Conservation (phyloP, 2,113 vertebrate genomes). For the Gambusia holbrooki region DNA sequence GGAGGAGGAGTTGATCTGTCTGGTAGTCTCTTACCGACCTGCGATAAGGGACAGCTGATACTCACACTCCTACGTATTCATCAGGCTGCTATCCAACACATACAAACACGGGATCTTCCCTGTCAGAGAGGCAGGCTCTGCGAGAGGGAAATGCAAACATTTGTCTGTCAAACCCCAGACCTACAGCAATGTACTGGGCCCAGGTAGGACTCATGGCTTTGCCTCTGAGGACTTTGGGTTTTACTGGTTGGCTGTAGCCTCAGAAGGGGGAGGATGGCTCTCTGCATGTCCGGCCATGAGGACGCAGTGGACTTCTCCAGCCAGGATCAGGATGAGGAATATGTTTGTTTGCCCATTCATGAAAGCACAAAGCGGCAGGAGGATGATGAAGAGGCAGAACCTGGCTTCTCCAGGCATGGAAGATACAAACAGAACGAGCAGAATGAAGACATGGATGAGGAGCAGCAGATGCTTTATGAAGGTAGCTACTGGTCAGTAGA, state of each 20-base stretch:
- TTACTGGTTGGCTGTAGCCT: constrained; percentile 20
- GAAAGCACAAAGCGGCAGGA: constrained; percentile 40
- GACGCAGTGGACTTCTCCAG: constrained; percentile 33
- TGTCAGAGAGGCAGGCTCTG: background rate
- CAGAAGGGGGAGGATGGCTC: constrained; percentile 50
- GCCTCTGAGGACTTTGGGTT: constrained; percentile 19
- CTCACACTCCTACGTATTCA: constrained; percentile 33
- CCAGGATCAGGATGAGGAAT: constrained; percentile 48
- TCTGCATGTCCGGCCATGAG: constrained; percentile 29
- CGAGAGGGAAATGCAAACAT: background rate
- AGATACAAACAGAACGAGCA: constrained; percentile 26
- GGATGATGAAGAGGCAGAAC: constrained; percentile 32
- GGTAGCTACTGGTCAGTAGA: constrained; percentile 40
- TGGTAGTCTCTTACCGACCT: constrained; percentile 13
- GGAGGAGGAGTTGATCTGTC: constrained; percentile 58
- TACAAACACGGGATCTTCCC: background rate
- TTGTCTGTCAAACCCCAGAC: constrained; percentile 14
- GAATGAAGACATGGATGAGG: constrained; percentile 61
- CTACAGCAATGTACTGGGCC: constrained; percentile 1
- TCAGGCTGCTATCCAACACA: background rate
- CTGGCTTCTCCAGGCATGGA: constrained; percentile 34
- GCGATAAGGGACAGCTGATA: constrained; percentile 44
- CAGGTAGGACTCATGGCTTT: constrained; percentile 36
- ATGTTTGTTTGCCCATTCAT: constrained; percentile 28
- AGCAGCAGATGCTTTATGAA: constrained; percentile 67